Conservation (phyloP, 2,797 vertebrate genomes). For the Silurus aristotelis region DNA sequence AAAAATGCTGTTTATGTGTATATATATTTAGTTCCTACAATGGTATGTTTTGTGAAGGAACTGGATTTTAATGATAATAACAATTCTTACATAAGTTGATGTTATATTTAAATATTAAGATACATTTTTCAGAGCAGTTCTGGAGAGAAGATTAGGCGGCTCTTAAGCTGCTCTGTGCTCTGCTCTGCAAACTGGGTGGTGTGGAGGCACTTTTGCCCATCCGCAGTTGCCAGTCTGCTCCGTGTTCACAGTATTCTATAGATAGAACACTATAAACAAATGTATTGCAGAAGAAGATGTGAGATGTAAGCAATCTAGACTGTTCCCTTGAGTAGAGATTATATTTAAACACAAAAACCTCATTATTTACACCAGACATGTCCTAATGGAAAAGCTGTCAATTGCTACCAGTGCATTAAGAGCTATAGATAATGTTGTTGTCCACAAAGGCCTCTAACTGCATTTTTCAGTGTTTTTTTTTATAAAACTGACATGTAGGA, state of each 20-base stretch:
- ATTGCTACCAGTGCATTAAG: not conserved
- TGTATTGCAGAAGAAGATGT: not conserved
- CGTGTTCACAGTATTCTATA: not conserved
- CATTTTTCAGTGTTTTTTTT: not conserved
- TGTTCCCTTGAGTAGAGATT: not conserved
- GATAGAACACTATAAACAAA: slow-evolving; percentile 14
- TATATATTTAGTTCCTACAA: not conserved
- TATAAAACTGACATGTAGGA: not conserved
- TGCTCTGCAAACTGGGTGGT: not conserved
- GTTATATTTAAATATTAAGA: too few relatives aligned
- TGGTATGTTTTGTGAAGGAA: not conserved
- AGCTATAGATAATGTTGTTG: not conserved
- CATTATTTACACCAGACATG: slow-evolving; percentile 7
- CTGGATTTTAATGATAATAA: not conserved
- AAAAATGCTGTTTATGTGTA: not conserved
- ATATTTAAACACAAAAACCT: not conserved
- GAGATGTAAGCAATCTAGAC: slow-evolving; percentile 6
- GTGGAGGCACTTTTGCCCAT: not conserved
- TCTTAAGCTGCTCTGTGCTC: slow-evolving; percentile 5
- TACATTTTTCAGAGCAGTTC: not conserved
- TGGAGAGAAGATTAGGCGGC: not conserved
- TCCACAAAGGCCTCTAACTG: not conserved
- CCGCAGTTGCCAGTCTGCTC: slow-evolving; percentile 4
- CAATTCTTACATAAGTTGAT: not conserved
- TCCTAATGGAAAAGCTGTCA: slow-evolving; percentile 22